Evolutionary conservation across 2,888 invertebrate genomes (phyloP), one percentile per base, ranked within the genome.

Genomic region (Steinernema scapterisci): DNA sequence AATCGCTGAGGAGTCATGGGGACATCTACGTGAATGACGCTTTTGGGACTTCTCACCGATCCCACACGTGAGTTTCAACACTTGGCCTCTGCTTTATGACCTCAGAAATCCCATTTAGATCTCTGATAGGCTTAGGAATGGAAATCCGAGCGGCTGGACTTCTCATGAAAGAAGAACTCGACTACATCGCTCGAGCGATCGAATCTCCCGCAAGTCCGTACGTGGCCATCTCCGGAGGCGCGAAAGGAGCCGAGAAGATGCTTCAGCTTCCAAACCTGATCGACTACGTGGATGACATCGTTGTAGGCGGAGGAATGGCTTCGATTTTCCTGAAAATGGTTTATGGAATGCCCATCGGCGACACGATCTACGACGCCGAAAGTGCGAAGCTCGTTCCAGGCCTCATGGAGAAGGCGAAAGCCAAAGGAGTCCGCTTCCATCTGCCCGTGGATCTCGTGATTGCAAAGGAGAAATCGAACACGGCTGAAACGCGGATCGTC

Each of bases 1-100:
- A 92, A 19, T 94, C 95, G 0, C 90, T 99, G 74, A 92, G 95
- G 73, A 94, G 95, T 87, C 90, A 99, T 74, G 99, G 96, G n/a
- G 99, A 99, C 90, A 91, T 99, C 44, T 99, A 97, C 89, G 93
- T 99, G 13, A 99, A 99, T 89, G 99, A 99, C 91, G 99, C 99
- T 13, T 99, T 99, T 90, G 99, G 99, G 86, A 95, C 95, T 70
- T 94, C 94, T 0, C 95, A 95, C 89, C 89, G 94, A 48, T n/a
- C 93, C 9, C 93, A 94, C 88, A 92, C 90, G 90, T 90, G 77
- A 9, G 23, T 21, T 46, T 31, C 16, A 48, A n/a, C 13, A 2
- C 13, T 48, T 31, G 23, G n/a, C n/a, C n/a, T n/a, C n/a, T n/a
- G n/a, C n/a, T 44, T 77, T 23, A 11, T 56, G 78, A 44, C 19